These are phyloP conservation scores for Luscinia luscinia DNA, from an alignment of 2,797 vertebrate species.

Conservation along the genomic window DNA sequence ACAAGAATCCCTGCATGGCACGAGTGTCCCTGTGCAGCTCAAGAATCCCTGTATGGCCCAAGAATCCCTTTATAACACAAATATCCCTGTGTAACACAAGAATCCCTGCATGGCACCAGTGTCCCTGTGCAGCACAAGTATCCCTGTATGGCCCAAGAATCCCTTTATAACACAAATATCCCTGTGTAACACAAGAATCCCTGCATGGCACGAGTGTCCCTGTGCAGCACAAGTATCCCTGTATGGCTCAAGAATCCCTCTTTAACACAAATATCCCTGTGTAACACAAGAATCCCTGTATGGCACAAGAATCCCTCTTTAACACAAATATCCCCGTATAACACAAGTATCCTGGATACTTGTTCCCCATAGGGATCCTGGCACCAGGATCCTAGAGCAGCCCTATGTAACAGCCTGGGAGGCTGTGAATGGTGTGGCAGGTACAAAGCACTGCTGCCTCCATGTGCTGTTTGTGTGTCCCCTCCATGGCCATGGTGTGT, in stretches of 20 bases:
- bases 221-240: neutral
- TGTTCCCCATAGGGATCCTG: no score
- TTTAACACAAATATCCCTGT: neutral
- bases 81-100: fast-evolving
- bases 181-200: fast-evolving
- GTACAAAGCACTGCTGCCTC: neutral
- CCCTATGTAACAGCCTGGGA: neutral
- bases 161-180: neutral
- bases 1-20: neutral
- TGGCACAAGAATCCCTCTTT: fast-evolving
- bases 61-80: neutral
- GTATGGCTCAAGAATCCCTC: no score
- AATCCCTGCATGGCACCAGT: no score
- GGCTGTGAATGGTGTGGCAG: neutral
- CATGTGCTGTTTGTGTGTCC: neutral
- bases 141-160: no score
- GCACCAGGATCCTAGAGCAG: neutral
- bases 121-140: fast-evolving
- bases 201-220: neutral
- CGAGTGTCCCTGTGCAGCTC: neutral
- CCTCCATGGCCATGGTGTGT: fast-evolving
- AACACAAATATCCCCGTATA: no score
- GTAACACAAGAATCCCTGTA: no score
- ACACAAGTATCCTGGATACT: neutral
- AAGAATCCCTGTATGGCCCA: no score